Evolutionary conservation across 2,797 vertebrate genomes (phyloP).

Genomic region (Myotis planiceps): DNA sequence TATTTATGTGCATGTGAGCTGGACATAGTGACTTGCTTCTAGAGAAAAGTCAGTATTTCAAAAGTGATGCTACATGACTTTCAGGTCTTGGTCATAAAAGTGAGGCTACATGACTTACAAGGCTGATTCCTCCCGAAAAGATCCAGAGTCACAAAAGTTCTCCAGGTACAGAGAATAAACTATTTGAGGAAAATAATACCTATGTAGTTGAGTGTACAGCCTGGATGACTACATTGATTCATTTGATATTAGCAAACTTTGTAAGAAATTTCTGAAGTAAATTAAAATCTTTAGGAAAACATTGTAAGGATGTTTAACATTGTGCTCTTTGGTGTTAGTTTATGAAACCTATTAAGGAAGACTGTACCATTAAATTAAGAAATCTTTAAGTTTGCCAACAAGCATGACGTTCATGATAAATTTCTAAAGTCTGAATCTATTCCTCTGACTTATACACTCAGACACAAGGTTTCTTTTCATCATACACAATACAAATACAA

Average conservation of each 20-base stretch:
- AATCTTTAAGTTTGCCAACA: background rate
- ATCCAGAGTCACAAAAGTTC: background rate
- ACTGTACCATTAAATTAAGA: background rate
- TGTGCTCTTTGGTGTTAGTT: background rate
- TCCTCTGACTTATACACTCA: background rate
- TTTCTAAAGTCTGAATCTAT: background rate
- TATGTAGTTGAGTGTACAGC: background rate
- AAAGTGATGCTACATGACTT: background rate
- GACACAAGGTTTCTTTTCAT: background rate
- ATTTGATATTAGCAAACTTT: background rate
- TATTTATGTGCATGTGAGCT: background rate
- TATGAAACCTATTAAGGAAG: slow-evolving; percentile 22
- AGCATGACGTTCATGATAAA: background rate
- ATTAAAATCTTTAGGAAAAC: slow-evolving; percentile 13
- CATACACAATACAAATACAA: background rate
- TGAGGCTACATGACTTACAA: background rate
- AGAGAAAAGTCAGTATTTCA: background rate
- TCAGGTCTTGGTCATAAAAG: background rate
- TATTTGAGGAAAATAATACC: background rate
- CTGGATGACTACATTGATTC: background rate
- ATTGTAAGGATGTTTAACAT: background rate
- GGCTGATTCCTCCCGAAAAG: background rate
- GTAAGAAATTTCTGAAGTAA: background rate
- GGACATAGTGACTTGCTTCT: background rate
- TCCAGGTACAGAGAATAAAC: background rate